Conservation (phyloP, 2,113 vertebrate genomes). For the Spheniscus mendiculus region DNA sequence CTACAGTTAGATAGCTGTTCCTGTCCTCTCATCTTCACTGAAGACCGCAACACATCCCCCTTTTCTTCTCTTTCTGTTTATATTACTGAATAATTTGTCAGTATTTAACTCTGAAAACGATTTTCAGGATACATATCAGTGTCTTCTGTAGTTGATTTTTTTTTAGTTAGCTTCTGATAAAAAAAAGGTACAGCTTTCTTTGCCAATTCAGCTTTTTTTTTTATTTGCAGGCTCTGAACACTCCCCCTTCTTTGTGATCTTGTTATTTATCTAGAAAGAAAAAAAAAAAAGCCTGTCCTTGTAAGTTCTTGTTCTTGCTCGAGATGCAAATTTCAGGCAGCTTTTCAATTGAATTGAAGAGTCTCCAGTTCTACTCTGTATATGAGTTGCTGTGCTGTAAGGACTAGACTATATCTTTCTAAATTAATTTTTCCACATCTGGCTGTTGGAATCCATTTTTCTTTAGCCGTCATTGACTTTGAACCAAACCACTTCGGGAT, state of each 20-base stretch:
- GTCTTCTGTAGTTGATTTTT: background rate
- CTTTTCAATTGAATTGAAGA: background rate
- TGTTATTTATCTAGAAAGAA: background rate
- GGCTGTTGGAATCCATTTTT: background rate
- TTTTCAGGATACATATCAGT: background rate
- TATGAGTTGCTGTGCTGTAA: rapidly evolving
- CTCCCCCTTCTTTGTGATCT: background rate
- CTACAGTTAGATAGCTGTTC: background rate
- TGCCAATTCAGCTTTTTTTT: background rate
- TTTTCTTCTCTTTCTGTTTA: background rate
- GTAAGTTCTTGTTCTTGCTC: background rate
- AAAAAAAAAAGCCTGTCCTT: background rate
- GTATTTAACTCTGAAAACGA: background rate
- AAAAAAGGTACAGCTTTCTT: background rate
- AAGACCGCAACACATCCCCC: background rate
- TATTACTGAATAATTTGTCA: background rate
- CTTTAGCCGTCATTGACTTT: rapidly evolving
- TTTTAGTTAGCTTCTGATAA: background rate
- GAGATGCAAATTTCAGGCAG: background rate
- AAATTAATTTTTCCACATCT: background rate
- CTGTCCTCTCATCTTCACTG: background rate
- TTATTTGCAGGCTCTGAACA: background rate
- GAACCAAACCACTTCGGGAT: background rate
- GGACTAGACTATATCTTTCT: background rate
- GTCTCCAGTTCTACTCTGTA: rapidly evolving